A percentile compares a stretch with the other conserved stretches of the same genome.
These are phyloP conservation scores for Myotis vivesi DNA, from an alignment of 2,797 vertebrate species.

Conservation along the genomic window DNA sequence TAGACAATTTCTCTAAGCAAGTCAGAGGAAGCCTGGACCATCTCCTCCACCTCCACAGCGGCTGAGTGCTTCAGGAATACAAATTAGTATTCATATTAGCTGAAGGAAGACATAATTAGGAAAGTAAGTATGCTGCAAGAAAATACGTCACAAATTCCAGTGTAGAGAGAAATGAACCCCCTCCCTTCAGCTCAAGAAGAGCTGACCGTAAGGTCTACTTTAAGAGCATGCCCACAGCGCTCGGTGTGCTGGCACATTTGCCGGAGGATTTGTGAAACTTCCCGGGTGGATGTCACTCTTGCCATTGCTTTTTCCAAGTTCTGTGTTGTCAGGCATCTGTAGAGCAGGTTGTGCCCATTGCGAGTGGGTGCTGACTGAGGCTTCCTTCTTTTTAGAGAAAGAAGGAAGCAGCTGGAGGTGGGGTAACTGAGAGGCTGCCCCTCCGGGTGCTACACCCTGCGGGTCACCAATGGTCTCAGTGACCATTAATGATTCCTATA, in stretches of 20 bases:
- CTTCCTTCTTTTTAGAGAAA: constrained; percentile 51
- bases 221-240: neutral
- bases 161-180: neutral
- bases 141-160: constrained; percentile 22
- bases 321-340: constrained; percentile 75
- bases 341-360: constrained; percentile 63
- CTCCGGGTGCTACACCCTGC: neutral
- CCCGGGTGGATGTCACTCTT: fast-evolving
- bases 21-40: constrained; percentile 9
- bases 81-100: constrained; percentile 56
- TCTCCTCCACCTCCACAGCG: neutral
- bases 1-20: constrained; percentile 43
- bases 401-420: neutral
- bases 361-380: constrained; percentile 64
- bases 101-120: constrained; percentile 57
- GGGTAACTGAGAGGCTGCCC: neutral
- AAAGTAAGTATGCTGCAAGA: constrained; percentile 36
- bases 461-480: neutral
- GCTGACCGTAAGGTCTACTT: neutral
- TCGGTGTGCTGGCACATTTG: neutral
- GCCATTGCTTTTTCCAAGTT: constrained; percentile 60
- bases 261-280: fast-evolving
- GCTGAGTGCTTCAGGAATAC: constrained; percentile 42
- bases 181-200: neutral
- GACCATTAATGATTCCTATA: neutral